Evolutionary conservation across 2,113 vertebrate genomes (phyloP).

Genomic region (Antigone vipio): DNA sequence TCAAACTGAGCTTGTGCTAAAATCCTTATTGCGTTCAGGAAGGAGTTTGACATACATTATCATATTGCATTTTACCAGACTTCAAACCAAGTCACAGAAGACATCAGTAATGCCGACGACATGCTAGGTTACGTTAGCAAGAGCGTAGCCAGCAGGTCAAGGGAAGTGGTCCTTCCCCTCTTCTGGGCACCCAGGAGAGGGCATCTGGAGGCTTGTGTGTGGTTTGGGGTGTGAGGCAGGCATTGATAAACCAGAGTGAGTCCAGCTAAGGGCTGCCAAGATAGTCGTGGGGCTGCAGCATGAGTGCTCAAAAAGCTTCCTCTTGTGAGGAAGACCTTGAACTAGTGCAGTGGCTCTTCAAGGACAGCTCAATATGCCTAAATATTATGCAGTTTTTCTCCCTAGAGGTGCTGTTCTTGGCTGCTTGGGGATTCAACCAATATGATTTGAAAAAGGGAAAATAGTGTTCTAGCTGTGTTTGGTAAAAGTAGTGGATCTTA

Average conservation of each 20-base stretch:
- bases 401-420: accelerated
- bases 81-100: no score
- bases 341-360: background rate
- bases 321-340: background rate
- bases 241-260: accelerated
- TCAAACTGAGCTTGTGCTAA: background rate
- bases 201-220: accelerated
- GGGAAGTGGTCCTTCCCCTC: background rate
- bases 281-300: accelerated
- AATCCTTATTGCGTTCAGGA: background rate
- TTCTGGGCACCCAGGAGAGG: background rate
- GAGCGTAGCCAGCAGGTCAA: background rate
- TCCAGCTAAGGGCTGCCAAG: background rate
- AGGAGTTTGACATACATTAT: background rate
- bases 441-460: no score
- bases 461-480: background rate
- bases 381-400: background rate
- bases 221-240: background rate
- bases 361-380: background rate
- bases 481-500: background rate
- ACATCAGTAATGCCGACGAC: accelerated
- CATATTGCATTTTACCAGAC: background rate
- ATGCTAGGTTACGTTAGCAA: accelerated
- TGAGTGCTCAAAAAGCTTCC: no score
- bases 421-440: background rate